These are phyloP conservation scores for Polymixis flavicincta DNA, from an alignment of 2,888 invertebrate species.

Conservation along the genomic window DNA sequence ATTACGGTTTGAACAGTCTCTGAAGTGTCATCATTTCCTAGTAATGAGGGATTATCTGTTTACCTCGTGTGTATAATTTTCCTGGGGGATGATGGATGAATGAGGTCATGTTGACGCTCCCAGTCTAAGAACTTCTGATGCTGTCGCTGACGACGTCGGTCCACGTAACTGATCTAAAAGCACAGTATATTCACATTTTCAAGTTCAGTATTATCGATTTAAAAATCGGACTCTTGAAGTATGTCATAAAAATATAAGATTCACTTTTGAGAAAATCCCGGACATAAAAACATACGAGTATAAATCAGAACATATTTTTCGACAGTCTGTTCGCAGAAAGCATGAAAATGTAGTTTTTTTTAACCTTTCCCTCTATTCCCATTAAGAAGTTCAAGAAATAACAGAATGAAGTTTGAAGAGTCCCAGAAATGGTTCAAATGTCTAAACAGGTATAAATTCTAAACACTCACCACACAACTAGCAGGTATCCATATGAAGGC, in stretches of 20 bases:
- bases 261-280: too few species aligned
- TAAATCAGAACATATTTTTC: not conserved
- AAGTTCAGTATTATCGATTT: too few species aligned
- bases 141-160: slow-evolving; percentile 93
- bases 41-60: not conserved
- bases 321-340: not conserved
- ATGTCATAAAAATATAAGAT: too few species aligned
- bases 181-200: not conserved
- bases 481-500: slow-evolving; percentile 98
- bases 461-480: slow-evolving; percentile 92
- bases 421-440: not conserved
- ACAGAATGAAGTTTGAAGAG: not conserved
- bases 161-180: slow-evolving; percentile 94
- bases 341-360: too few species aligned
- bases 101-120: slow-evolving; percentile 92
- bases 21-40: too few species aligned
- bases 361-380: not conserved
- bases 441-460: not conserved
- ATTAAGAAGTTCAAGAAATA: not conserved
- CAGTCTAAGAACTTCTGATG: slow-evolving; percentile 94
- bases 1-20: too few species aligned
- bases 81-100: slow-evolving; percentile 94
- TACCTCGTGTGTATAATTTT: slow-evolving; percentile 93
- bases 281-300: too few species aligned
- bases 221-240: too few species aligned